Evolutionary conservation across 2,888 invertebrate species (phyloP).

Genomic region (Tanypteryx hageni): DNA sequence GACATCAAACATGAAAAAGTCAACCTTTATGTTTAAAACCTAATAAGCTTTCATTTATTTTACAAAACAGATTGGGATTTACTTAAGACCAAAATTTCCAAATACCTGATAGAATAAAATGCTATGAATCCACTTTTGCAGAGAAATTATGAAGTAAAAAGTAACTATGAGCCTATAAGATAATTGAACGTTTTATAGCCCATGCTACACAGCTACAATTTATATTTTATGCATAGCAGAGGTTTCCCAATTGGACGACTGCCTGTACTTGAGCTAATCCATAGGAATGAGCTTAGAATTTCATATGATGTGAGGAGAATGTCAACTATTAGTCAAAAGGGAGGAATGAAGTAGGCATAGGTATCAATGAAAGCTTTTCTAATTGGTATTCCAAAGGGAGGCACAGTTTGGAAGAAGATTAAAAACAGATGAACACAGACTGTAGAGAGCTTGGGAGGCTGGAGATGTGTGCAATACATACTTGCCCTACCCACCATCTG

Average conservation of each 20-base stretch:
- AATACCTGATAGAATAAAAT: conserved; percentile 48
- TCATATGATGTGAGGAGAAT: conserved; percentile 50
- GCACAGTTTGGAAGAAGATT: conserved; percentile 62
- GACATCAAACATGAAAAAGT: conserved; percentile 60
- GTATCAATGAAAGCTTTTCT: conserved; percentile 52
- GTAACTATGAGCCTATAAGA: conserved; percentile 9
- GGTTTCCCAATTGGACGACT: conserved; percentile 34
- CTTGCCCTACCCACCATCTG: conserved; percentile 99
- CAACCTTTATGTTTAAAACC: conserved; percentile 56
- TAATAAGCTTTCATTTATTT: conserved; percentile 51
- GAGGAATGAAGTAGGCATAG: conserved; percentile 51
- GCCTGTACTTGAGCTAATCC: conserved; percentile 51
- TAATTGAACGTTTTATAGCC: conserved; percentile 22
- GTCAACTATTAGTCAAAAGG: conserved; percentile 48
- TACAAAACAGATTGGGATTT: conserved; percentile 31
- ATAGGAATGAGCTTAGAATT: conserved; percentile 30
- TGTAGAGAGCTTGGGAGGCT: conserved; percentile 55
- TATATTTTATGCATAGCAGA: conserved; percentile 39
- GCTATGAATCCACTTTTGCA: conserved; percentile 13
- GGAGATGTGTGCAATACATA: conserved; percentile 82
- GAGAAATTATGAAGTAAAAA: conserved; percentile 54
- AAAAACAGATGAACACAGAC: conserved; percentile 47
- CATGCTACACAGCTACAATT: conserved; percentile 46
- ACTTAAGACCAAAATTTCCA: conserved; percentile 11
- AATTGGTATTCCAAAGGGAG: conserved; percentile 60